Evolutionary conservation across 2,797 vertebrate species (phyloP), one percentile per base, ranked within the genome.

Genomic region (Salarias fasciatus): DNA sequence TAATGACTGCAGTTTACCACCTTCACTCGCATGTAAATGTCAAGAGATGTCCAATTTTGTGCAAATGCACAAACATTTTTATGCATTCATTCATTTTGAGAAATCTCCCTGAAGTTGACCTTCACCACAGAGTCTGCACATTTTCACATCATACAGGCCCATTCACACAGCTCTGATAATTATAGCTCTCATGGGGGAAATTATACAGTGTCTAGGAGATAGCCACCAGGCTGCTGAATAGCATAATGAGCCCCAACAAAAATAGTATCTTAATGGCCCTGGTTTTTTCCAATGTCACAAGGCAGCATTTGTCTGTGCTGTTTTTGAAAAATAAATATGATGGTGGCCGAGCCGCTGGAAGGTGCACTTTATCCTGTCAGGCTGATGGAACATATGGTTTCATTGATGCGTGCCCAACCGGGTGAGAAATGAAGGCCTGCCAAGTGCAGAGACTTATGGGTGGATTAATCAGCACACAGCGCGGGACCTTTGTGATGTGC

Each of bases 131-230:
- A 56, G 63, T 88, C 75, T 64, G 67, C 82, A 24, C 18, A 80
- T 90, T 88, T 87, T 76, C 80, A 88, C 84, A 86, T 89, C 83
- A 84, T 76, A 85, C 75, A 63, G 36, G 69, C 77, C 79, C 84
- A 88, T 90, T 91, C 83, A 87, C 85, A 83, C 85, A 78, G 82
- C 75, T 87, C 79, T 86, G 77, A 89, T 93, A 93, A 94, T 93
- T 92, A 92, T 65, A 91, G 88, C 80, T 84, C 87, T 92, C 79
- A 73, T 66, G 75, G 70, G 80, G 84, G 62, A 92, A 93, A 93
- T 93, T 93, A 91, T 89, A 92, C 81, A 85, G 79, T 89, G 84
- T 80, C 75, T 76, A 67, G 59, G 77, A 82, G 75, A 89, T 89
- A 54, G 90, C 89, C 88, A 88, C 80, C 84, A 84, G 87, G 89